Evolutionary conservation across 1,140 invertebrate genomes (phyloP).

Genomic region (Nephila pilipes): DNA sequence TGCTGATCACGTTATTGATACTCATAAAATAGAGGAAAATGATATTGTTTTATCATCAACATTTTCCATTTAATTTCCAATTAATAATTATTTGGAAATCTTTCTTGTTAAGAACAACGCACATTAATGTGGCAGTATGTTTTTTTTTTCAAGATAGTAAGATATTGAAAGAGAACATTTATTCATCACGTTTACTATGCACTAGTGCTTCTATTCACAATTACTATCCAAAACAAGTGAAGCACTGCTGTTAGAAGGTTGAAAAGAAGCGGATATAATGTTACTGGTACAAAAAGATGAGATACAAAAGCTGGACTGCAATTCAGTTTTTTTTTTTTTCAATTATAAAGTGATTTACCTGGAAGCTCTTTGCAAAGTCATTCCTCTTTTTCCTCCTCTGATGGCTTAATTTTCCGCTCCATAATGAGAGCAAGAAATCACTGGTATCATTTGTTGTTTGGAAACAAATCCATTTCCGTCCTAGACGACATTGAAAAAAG

Average conservation of each 20-base stretch:
- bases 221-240: neutral
- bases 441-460: neutral
- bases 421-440: neutral
- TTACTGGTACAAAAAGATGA: neutral
- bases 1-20: no score
- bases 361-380: neutral
- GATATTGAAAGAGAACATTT: neutral
- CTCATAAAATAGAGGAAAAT: no score
- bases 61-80: no score
- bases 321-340: neutral
- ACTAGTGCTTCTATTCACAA: neutral
- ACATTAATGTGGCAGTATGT: no score
- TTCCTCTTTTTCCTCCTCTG: neutral
- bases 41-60: no score
- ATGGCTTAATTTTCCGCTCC: conserved; percentile 25
- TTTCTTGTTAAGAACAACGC: no score
- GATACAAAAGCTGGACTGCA: neutral
- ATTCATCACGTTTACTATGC: neutral
- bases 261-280: neutral
- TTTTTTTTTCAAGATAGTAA: no score
- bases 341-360: conserved; percentile 4
- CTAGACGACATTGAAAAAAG: neutral
- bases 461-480: neutral
- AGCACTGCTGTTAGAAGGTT: neutral
- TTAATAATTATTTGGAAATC: no score